Evolutionary conservation across 1,140 invertebrate genomes (phyloP).

Genomic region (Psilanteris sp.): DNA sequence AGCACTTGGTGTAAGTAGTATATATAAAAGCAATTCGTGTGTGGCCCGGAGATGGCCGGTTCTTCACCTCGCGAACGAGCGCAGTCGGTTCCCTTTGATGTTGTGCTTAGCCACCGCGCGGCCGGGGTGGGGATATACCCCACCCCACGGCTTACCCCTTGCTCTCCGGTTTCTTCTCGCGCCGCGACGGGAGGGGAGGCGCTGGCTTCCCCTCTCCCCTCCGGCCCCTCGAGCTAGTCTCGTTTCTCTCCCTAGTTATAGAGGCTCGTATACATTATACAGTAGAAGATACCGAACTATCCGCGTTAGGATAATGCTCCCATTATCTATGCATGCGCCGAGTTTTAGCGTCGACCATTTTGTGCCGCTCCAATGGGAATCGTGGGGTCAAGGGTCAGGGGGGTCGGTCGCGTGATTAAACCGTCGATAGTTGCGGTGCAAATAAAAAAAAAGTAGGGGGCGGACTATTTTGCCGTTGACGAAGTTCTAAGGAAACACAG

Average conservation of each 20-base stretch:
- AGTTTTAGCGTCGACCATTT: slow-evolving; percentile 30
- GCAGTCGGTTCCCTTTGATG: slow-evolving; percentile 79
- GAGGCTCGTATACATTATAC: slow-evolving; percentile 51
- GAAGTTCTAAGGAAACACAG: not conserved
- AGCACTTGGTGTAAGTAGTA: slow-evolving; percentile 71
- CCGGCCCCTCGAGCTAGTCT: slow-evolving; percentile 28
- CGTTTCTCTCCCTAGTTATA: slow-evolving; percentile 54
- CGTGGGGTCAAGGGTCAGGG: not conserved
- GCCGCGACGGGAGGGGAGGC: not conserved
- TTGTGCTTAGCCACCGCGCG: slow-evolving; percentile 70
- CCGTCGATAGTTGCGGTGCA: not conserved
- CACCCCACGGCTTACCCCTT: slow-evolving; percentile 54
- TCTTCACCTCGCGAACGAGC: slow-evolving; percentile 80
- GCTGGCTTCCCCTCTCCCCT: slow-evolving; percentile 12
- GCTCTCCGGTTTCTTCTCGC: slow-evolving; percentile 20
- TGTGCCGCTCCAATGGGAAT: slow-evolving; percentile 15
- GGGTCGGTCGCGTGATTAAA: slow-evolving; percentile 5
- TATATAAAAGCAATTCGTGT: slow-evolving; percentile 81
- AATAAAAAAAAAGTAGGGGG: slow-evolving; percentile 11
- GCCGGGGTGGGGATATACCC: slow-evolving; percentile 47
- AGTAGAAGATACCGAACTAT: slow-evolving; percentile 36
- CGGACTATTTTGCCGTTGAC: not conserved
- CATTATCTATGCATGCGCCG: slow-evolving; percentile 18
- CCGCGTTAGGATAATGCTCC: slow-evolving; percentile 16
- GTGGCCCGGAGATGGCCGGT: slow-evolving; percentile 80